Evolutionary conservation across 2,888 invertebrate species (phyloP), one percentile per base, ranked within the genome.

Genomic region (Netelia fuscicornis): DNA sequence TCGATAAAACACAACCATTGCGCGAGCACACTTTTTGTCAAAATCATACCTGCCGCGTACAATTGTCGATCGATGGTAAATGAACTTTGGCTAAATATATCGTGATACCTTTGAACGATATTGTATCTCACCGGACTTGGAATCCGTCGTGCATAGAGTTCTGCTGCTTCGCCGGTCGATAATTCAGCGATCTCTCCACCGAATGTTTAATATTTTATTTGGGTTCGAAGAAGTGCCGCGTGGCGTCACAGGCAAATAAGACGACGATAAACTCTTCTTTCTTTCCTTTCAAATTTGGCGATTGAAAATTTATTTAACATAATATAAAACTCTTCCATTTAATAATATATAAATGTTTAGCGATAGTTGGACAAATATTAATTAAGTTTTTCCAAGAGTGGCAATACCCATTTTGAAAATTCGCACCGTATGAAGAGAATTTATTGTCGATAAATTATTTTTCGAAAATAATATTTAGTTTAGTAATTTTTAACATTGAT

Each of bases 21-120:
- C 62, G 8, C 10, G 20, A 11, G 11, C 25, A 62, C 30, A 5
- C 5, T 62, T 62, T 62, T 23, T 62, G 1, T 20, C n/a, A 56
- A 58, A 37, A 9, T 65, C n/a, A 13, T 37, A 64, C 62, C 5
- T 58, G 23, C 30, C 5, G 30, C 30, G 30, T 30, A 20, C 62
- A 30, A 48, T 80, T 80, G 37, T 25, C 76, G 2, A 9, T 71
- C 37, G 83, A 72, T 77, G 85, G 79, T 85, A 83, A 85, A 17
- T 82, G 52, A 76, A 68, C 71, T 62, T n/a, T 30, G 13, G 42
- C 67, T 30, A 52, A 48, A 25, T 42, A 60, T 13, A 20, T 9
- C 5, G 10, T 20, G 20, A 10, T 54, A 82, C 67, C 79, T 20
- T n/a, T 67, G 9, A 54, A 23, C 48, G 80, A 76, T 75, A 72